phyloP scores from a whole-genome alignment of 2,797 vertebrate genomes.

The Melanotaenia nigrans region DNA sequence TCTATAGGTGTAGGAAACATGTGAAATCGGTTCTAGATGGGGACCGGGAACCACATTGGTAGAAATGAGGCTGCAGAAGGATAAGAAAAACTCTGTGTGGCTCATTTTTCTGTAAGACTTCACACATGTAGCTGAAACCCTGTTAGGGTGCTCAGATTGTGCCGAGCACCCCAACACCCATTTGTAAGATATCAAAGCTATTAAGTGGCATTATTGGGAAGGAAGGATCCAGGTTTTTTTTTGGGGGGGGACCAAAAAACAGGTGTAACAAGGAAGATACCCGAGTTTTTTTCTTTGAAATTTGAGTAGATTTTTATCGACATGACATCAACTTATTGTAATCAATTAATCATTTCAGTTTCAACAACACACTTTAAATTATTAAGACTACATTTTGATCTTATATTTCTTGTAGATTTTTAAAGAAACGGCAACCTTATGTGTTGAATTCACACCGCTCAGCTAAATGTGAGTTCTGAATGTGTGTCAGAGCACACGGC shows the following conservation, averaged over 20 bases:
- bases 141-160: too few species aligned
- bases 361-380: background rate
- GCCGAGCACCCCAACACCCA: too few species aligned
- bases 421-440: background rate
- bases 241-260: too few species aligned
- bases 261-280: background rate
- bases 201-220: background rate
- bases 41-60: background rate
- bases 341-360: background rate
- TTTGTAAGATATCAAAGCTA: background rate
- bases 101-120: too few species aligned
- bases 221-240: background rate
- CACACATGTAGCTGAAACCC: too few species aligned
- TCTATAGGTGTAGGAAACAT: background rate
- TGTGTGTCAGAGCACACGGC: conserved; percentile 55
- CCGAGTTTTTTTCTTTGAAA: background rate
- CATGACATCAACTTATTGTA: background rate
- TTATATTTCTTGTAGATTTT: background rate
- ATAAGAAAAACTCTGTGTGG: too few species aligned
- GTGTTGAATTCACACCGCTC: conserved; percentile 4
- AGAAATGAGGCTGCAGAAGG: background rate
- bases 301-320: rapidly evolving
- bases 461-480: conserved; percentile 29
- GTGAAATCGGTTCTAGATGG: background rate
- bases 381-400: background rate